Evolutionary conservation across 2,113 vertebrate genomes (phyloP), one percentile per base, ranked within the genome.

Genomic region (Ophthalmolycus amberensis): DNA sequence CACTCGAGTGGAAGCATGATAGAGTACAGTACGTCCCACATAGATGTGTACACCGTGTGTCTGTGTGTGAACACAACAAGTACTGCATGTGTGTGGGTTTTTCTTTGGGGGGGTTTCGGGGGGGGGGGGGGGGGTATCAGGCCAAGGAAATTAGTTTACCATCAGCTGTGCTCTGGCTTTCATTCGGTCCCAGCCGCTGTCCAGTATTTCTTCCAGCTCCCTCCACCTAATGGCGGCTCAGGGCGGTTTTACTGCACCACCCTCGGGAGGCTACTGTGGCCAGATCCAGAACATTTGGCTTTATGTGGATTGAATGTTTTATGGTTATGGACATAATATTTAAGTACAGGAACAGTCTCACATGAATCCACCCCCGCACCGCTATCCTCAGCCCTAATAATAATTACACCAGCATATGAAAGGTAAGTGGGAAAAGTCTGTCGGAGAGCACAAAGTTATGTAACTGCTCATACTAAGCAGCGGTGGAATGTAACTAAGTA

Each of bases 131-230:
- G 75, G 54, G 50, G 27, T 71, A 92, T 95, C 95, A 92, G 95
- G 85, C 95, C 93, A 95, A 89, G 93, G 70, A 83, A 96, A 97
- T 96, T 95, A 93, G 94, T 97, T 97, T 96, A 95, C 95, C 96
- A 96, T 95, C 95, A 95, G 89, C 90, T 91, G 83, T 76, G 64
- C 82, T 85, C 72, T 62, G 50, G 60, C 83, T 95, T 83, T 83
- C 71, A 7, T 83, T 88, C 37, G 29, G 64, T 65, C 78, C 63
- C 76, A 27, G 85, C 75, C 71, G 68, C 69, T 29, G 68, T 77
- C 71, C 89, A 38, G 76, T 81, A 88, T 92, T 90, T 90, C 81
- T 88, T 91, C 85, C 81, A 82, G 56, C 68, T 85, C 87, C 67
- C 83, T 87, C 82, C 80, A 81, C 72, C 83, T 91, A 91, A 93